Percentiles rank a stretch among this genome's conserved stretches.
Evolutionary conservation across 2,888 invertebrate species (phyloP).

Genomic region (Drosophila infuscata): DNA sequence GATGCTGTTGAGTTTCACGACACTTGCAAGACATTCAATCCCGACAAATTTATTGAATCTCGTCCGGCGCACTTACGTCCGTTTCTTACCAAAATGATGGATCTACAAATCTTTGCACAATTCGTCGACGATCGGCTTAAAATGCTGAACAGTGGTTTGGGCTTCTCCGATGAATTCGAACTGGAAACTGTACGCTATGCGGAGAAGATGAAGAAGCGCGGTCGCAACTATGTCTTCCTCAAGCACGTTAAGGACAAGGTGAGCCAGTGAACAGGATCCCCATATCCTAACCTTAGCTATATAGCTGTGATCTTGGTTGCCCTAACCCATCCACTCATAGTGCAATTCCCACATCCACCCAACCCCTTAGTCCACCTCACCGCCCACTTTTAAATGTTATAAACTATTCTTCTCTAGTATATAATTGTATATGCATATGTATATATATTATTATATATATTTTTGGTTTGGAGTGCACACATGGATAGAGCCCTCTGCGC

Average conservation of each 20-base stretch:
- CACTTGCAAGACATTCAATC: constrained; percentile 92
- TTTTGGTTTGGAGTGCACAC: constrained; percentile 41
- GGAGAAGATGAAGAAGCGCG: constrained; percentile 86
- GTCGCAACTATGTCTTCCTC: constrained; percentile 90
- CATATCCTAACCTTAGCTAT: constrained; percentile 8
- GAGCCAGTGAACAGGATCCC: constrained; percentile 48
- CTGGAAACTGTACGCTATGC: constrained; percentile 90
- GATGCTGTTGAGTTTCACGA: constrained; percentile 93
- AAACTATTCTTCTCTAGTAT: constrained; percentile 21
- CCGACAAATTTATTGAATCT: constrained; percentile 94
- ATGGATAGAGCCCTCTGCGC: constrained; percentile 45
- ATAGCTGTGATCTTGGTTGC: constrained; percentile 35
- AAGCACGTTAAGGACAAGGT: constrained; percentile 96
- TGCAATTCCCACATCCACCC: constrained; percentile 34
- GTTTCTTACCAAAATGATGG: constrained; percentile 95
- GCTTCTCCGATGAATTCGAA: constrained; percentile 98
- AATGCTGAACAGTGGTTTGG: constrained; percentile 95
- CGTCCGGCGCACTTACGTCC: constrained; percentile 94
- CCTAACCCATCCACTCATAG: constrained; percentile 41
- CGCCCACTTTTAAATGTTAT: constrained; percentile 24
- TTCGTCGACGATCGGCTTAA: constrained; percentile 97
- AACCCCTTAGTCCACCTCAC: constrained; percentile 14
- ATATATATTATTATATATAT: constrained; percentile 3
- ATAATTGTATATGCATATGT: constrained; percentile 22
- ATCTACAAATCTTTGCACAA: constrained; percentile 97